These are phyloP conservation scores for Aphrophora alni DNA, from an alignment of 2,888 invertebrate genomes.

Conservation along the genomic window DNA sequence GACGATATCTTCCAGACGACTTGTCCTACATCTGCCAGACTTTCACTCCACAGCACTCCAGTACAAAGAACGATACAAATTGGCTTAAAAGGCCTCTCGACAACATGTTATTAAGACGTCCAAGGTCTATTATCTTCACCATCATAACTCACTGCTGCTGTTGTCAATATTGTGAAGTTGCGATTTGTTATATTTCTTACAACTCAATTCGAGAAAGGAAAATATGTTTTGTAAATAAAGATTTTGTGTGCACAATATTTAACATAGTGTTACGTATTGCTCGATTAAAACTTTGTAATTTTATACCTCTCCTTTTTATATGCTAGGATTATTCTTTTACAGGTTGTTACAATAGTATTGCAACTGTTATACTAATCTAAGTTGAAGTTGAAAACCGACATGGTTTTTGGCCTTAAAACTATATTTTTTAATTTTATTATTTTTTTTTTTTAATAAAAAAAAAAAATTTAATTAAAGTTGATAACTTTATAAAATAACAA, in stretches of 20 bases:
- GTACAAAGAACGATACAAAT: not conserved
- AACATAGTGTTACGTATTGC: not conserved
- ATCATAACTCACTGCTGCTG: not conserved
- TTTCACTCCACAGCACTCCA: not conserved
- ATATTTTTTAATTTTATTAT: too few species aligned
- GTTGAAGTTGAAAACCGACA: too few species aligned
- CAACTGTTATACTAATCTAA: too few species aligned
- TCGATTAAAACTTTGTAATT: not conserved
- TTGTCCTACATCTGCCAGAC: not conserved
- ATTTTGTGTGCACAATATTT: not conserved
- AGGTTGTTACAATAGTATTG: too few species aligned
- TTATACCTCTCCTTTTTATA: too few species aligned
- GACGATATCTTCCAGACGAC: not conserved
- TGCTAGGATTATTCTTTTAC: too few species aligned
- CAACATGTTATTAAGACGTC: not conserved
- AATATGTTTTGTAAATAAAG: not conserved
- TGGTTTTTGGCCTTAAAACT: too few species aligned
- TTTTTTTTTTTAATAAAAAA: too few species aligned
- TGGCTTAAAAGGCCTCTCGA: not conserved
- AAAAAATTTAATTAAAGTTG: too few species aligned
- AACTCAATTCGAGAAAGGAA: not conserved
- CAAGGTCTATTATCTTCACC: not conserved
- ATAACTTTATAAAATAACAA: too few species aligned
- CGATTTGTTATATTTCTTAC: not conserved
- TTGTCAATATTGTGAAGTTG: not conserved